These are phyloP conservation scores for Heterocephalus glaber DNA, from an alignment of 2,113 vertebrate species.

Conservation along the genomic window DNA sequence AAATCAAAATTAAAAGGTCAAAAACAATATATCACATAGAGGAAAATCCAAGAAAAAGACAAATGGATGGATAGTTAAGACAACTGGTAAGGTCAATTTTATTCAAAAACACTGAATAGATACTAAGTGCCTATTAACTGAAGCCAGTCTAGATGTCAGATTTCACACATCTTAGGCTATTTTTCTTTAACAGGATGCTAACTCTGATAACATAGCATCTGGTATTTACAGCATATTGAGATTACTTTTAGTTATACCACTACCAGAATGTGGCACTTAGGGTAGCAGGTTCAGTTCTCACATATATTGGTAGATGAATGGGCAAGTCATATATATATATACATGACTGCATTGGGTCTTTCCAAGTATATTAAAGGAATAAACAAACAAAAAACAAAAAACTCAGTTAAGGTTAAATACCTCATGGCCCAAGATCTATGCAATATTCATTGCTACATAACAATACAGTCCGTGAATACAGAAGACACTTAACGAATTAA, in stretches of 20 bases:
- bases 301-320: neutral
- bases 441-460: neutral
- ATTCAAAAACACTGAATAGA: neutral
- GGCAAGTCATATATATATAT: neutral
- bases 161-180: neutral
- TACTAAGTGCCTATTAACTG: neutral
- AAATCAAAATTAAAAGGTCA: slow-evolving; percentile 51
- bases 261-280: neutral
- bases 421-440: neutral
- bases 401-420: slow-evolving; percentile 20
- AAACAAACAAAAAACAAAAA: neutral
- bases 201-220: neutral
- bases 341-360: slow-evolving; percentile 2
- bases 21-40: neutral
- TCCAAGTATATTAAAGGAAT: neutral
- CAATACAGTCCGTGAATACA: neutral
- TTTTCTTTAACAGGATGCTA: neutral
- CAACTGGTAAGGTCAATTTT: slow-evolving; percentile 28
- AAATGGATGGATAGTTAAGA: neutral
- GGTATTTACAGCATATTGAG: neutral
- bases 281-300: neutral
- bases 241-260: neutral
- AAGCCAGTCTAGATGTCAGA: neutral
- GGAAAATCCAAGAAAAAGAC: neutral
- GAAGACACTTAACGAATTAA: slow-evolving; percentile 13